These are phyloP conservation scores for Progne subis DNA, from an alignment of 2,113 vertebrate genomes.

Conservation along the genomic window DNA sequence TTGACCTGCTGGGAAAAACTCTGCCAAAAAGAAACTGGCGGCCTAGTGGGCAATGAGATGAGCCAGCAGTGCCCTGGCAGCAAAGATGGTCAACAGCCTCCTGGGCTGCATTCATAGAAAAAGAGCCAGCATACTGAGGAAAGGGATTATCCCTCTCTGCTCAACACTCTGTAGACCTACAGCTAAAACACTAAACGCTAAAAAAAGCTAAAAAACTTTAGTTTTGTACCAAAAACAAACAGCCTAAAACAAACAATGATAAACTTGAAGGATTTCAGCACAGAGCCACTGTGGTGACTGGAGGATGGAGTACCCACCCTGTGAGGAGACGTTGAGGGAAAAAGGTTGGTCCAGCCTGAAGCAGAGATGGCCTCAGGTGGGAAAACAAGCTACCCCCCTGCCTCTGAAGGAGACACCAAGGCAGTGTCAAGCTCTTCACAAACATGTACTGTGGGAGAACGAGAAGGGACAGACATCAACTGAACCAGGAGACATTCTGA, in stretches of 20 bases:
- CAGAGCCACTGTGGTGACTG: background rate
- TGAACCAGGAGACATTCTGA: background rate
- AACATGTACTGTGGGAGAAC: fast-evolving
- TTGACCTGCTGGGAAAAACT: background rate
- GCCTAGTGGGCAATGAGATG: background rate
- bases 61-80: background rate
- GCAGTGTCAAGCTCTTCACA: background rate
- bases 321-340: background rate
- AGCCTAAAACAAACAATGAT: background rate
- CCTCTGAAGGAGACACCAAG: background rate
- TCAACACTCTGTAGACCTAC: background rate
- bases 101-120: background rate
- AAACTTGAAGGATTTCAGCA: background rate
- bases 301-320: background rate
- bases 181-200: background rate
- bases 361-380: background rate
- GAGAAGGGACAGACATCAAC: background rate
- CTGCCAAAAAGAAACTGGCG: background rate
- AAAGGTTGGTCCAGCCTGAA: background rate
- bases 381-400: background rate
- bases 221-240: background rate
- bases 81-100: background rate
- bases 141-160: background rate
- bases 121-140: background rate
- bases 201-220: too few species aligned